Percentiles rank a stretch among this genome's conserved stretches.
These are phyloP conservation scores for Atrina japonica DNA, from an alignment of 2,888 invertebrate genomes.

Conservation along the genomic window DNA sequence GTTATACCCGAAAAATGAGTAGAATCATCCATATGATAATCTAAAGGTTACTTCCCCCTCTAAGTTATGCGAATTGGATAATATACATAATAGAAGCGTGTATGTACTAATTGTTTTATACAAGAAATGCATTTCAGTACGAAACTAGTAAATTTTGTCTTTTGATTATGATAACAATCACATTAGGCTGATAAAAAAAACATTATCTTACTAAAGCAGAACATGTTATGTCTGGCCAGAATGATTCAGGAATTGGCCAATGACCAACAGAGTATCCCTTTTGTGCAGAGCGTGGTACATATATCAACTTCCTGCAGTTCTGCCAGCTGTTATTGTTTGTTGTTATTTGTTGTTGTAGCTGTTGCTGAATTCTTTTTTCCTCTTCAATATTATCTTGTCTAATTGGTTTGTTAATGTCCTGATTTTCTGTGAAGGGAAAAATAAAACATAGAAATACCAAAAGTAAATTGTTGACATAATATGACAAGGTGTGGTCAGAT, in stretches of 20 bases:
- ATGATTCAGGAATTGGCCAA: slow-evolving; percentile 99
- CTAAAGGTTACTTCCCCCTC: no score
- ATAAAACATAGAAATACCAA: neutral
- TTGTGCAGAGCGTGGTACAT: slow-evolving; percentile 94
- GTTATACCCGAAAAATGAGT: no score
- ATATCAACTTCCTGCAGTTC: slow-evolving; percentile 91
- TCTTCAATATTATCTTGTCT: slow-evolving; percentile 53
- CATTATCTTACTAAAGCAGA: slow-evolving; percentile 86
- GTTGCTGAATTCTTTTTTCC: slow-evolving; percentile 79
- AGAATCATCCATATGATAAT: no score
- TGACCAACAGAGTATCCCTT: slow-evolving; percentile 93
- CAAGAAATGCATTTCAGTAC: no score
- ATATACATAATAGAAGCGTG: no score
- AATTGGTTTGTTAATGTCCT: slow-evolving; percentile 66
- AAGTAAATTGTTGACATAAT: neutral
- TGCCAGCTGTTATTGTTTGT: slow-evolving; percentile 85
- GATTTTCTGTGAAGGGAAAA: slow-evolving; percentile 62
- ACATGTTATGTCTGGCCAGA: slow-evolving; percentile 96
- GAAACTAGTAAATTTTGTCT: no score
- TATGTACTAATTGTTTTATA: no score
- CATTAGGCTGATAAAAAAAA: neutral
- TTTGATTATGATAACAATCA: no score
- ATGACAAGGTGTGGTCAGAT: no score
- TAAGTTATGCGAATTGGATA: no score
- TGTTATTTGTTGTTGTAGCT: slow-evolving; percentile 67